Evolutionary conservation across 2,797 vertebrate genomes (phyloP).

Genomic region (Hirundo rustica): DNA sequence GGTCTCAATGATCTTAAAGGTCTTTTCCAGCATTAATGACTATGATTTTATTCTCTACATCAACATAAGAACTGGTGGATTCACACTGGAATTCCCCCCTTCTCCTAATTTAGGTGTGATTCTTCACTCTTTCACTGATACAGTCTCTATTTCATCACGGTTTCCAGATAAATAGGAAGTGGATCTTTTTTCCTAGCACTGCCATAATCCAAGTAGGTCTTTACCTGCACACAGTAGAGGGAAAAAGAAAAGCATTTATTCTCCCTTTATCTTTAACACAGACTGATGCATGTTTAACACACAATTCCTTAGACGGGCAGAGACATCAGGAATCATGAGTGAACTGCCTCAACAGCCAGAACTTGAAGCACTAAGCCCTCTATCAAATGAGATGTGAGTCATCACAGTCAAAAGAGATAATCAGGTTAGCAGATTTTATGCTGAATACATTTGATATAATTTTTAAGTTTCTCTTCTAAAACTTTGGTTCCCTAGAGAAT

Average conservation of each 20-base stretch:
- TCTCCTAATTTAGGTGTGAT: not conserved
- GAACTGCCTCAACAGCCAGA: not conserved
- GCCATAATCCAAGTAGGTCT: not conserved
- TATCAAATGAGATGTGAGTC: conserved; percentile 32
- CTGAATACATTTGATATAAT: conserved; percentile 39
- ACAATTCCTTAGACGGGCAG: not conserved
- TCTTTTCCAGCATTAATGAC: not conserved
- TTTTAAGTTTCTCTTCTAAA: conserved; percentile 57
- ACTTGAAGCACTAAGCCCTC: not conserved
- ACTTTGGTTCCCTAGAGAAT: conserved; percentile 12
- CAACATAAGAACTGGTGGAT: not conserved
- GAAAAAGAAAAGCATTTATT: not conserved
- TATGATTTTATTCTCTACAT: not conserved
- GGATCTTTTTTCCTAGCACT: not conserved
- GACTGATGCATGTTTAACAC: not conserved
- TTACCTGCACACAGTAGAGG: not conserved
- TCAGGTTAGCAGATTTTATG: conserved; percentile 50
- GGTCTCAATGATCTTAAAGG: not conserved
- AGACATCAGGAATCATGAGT: not conserved
- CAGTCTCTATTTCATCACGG: not conserved
- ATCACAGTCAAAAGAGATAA: conserved; percentile 29
- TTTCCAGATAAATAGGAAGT: not conserved
- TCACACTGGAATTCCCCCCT: not conserved
- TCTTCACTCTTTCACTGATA: not conserved
- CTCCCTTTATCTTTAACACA: not conserved